Evolutionary conservation across 2,797 vertebrate genomes (phyloP).

Genomic region (Pangasius djambal): DNA sequence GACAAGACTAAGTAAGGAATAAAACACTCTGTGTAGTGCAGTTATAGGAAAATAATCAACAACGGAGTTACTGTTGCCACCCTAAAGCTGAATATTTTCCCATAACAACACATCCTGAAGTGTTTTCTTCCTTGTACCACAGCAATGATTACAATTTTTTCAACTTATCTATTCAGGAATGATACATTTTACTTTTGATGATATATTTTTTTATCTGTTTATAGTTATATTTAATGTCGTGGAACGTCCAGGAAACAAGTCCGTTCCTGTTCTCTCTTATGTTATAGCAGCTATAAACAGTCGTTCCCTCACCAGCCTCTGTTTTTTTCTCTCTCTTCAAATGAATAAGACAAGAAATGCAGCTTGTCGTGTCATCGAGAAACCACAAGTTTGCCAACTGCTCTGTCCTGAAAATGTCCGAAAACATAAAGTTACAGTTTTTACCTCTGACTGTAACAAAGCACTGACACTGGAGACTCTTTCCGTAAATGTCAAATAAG

Average conservation of each 20-base stretch:
- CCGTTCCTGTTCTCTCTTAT: background rate
- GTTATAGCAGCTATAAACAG: background rate
- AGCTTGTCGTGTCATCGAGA: background rate
- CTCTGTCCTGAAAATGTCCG: background rate
- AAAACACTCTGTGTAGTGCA: background rate
- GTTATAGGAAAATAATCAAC: background rate
- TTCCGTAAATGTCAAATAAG: background rate
- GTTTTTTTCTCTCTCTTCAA: background rate
- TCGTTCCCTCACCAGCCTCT: background rate
- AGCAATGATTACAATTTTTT: background rate
- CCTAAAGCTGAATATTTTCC: background rate
- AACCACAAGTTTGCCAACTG: background rate
- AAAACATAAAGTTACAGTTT: no score
- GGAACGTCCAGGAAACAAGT: background rate
- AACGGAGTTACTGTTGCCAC: background rate
- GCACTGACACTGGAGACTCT: background rate
- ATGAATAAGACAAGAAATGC: background rate
- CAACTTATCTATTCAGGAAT: background rate
- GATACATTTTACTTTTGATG: background rate
- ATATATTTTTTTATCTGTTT: background rate
- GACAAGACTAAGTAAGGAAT: background rate
- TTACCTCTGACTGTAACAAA: background rate
- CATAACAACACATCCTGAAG: background rate
- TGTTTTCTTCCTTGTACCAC: background rate
- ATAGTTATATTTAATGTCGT: background rate